A percentile compares a stretch with the other conserved stretches of the same genome.
These are phyloP conservation scores for Polypedilum pembai DNA, from an alignment of 1,140 invertebrate genomes.

Conservation along the genomic window DNA sequence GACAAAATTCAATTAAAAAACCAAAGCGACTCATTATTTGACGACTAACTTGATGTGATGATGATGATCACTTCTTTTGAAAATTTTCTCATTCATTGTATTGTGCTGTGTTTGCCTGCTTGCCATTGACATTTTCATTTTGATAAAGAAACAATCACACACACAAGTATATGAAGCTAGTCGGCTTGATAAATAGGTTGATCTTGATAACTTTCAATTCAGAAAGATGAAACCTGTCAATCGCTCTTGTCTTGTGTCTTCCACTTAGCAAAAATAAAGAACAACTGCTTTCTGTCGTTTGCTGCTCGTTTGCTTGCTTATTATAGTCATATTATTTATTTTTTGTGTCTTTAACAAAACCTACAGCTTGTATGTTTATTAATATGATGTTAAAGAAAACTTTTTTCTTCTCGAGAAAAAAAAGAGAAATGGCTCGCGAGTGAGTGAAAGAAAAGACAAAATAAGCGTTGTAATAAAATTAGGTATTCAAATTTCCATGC, in stretches of 20 bases:
- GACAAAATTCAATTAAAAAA: slow-evolving; percentile 22
- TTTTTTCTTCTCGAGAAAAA: neutral
- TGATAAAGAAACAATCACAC: neutral
- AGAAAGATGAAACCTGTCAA: slow-evolving; percentile 15
- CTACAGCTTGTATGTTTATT: slow-evolving; percentile 10
- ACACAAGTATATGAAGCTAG: too few relatives aligned
- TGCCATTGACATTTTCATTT: neutral
- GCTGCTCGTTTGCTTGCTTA: too few relatives aligned
- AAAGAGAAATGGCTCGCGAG: too few relatives aligned
- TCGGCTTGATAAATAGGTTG: slow-evolving; percentile 7
- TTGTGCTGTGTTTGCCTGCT: neutral
- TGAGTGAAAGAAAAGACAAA: too few relatives aligned
- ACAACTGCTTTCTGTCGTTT: too few relatives aligned
- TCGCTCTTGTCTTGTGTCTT: neutral
- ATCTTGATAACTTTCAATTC: neutral
- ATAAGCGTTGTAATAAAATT: neutral
- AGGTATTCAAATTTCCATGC: slow-evolving; percentile 8
- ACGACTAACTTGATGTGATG: slow-evolving; percentile 20
- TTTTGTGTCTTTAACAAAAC: neutral
- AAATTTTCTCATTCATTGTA: neutral
- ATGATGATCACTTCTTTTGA: slow-evolving; percentile 5
- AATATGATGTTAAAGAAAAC: slow-evolving; percentile 3
- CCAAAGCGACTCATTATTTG: slow-evolving; percentile 26
- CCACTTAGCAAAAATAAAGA: too few relatives aligned
- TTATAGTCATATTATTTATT: too few relatives aligned